Evolutionary conservation across 1,140 invertebrate genomes (phyloP), one percentile per base, ranked within the genome.

Genomic region (Bombus balteatus): DNA sequence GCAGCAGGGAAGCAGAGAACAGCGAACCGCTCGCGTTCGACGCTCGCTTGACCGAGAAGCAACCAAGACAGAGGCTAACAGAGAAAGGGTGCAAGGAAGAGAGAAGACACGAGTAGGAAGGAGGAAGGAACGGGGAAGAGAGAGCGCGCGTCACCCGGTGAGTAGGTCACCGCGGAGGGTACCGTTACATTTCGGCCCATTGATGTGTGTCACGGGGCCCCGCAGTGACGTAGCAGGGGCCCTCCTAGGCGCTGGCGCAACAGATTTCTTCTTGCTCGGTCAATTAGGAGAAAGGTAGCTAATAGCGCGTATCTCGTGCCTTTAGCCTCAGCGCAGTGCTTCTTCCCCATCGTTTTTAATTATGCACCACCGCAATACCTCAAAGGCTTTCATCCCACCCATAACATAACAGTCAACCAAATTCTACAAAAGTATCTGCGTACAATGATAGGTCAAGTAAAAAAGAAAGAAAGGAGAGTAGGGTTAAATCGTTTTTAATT

Each of bases 131-230:
- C 65, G 80, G 68, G 32, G 77, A 47, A 80, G 83, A 88, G 82
- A 84, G 81, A 89, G 79, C 73, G 66, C 53, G 57, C 57, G 37
- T 41, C 57, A 41, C 53, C 34, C 41, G 39, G 47, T 90, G 92
- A 93, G 93, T 93, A 91, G 93, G 93, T 92, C 93, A 93, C 79
- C 81, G 82, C 68, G 82, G 68, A 28, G 59, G 57, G 81, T 93
- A 93, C 93, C 93, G 93, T 93, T 93, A 93, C 85, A 86, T 88
- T 87, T 90, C 59, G 88, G 89, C 90, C 87, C 89, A 93, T 89
- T 91, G 91, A 93, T 93, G 91, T 93, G 92, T 93, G 93, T 93
- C 93, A 93, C 91, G 91, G 85, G 92, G 92, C 87, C 90, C 78
- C 68, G 39, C 90, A 85, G 80, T 90, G 87, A 88, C 90, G 90